Evolutionary conservation across 2,113 vertebrate species (phyloP).

Genomic region (Pseudorasbora parva): DNA sequence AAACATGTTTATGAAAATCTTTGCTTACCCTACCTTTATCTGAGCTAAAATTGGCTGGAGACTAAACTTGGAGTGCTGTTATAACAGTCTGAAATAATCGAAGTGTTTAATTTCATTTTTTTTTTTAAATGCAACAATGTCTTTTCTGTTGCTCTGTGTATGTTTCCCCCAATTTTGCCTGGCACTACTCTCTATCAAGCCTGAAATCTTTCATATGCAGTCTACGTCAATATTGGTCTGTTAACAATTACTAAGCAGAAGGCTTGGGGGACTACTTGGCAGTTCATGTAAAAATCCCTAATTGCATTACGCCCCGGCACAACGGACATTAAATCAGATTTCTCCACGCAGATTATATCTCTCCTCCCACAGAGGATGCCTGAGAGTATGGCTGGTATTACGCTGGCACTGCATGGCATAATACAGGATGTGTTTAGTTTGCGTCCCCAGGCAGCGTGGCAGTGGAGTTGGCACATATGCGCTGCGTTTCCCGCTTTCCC

Average conservation of each 20-base stretch:
- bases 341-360: slow-evolving; percentile 61
- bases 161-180: slow-evolving; percentile 39
- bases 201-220: slow-evolving; percentile 44
- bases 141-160: slow-evolving; percentile 48
- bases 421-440: slow-evolving; percentile 55
- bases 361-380: slow-evolving; percentile 55
- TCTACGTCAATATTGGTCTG: slow-evolving; percentile 63
- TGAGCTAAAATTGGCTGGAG: background rate
- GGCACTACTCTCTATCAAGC: slow-evolving; percentile 48
- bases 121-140: slow-evolving; percentile 21
- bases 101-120: background rate
- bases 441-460: slow-evolving; percentile 56
- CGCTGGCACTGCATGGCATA: slow-evolving; percentile 54
- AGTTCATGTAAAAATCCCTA: slow-evolving; percentile 58
- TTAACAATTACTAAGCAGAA: slow-evolving; percentile 67
- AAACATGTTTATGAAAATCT: too few species aligned
- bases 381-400: slow-evolving; percentile 31
- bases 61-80: slow-evolving; percentile 18
- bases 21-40: too few species aligned
- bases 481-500: slow-evolving; percentile 55
- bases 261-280: slow-evolving; percentile 61
- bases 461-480: slow-evolving; percentile 48
- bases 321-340: slow-evolving; percentile 57
- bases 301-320: slow-evolving; percentile 60
- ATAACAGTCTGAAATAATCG: background rate